Evolutionary conservation across 2,797 vertebrate species (phyloP).

Genomic region (Apogon hyalosoma): DNA sequence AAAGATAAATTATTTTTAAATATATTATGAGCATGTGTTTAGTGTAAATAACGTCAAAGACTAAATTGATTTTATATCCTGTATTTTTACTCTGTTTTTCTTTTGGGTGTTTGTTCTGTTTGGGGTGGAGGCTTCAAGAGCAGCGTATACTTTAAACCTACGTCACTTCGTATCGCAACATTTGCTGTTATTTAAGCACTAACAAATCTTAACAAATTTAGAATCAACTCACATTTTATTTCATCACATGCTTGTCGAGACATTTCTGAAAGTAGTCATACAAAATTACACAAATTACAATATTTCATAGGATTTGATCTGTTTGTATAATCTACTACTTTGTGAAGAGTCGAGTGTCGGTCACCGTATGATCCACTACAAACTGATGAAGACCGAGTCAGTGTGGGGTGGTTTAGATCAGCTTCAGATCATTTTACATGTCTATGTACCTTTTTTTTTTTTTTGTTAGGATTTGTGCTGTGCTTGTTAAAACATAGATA

Average conservation of each 20-base stretch:
- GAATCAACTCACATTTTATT: slow-evolving; percentile 53
- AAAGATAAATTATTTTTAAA: slow-evolving; percentile 88
- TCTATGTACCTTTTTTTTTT: slow-evolving; percentile 43
- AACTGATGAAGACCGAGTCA: slow-evolving; percentile 36
- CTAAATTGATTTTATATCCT: slow-evolving; percentile 84
- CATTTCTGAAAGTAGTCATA: slow-evolving; percentile 48
- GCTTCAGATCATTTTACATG: slow-evolving; percentile 60
- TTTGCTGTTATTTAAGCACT: slow-evolving; percentile 73
- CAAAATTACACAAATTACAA: slow-evolving; percentile 48
- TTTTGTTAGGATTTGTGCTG: slow-evolving; percentile 86
- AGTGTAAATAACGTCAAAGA: slow-evolving; percentile 87
- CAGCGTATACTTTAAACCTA: slow-evolving; percentile 66
- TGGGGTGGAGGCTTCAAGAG: slow-evolving; percentile 78
- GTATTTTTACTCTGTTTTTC: slow-evolving; percentile 79
- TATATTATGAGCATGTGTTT: slow-evolving; percentile 85
- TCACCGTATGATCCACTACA: slow-evolving; percentile 27
- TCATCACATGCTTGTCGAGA: slow-evolving; percentile 35
- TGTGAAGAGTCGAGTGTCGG: slow-evolving; percentile 51
- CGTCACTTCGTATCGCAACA: slow-evolving; percentile 66
- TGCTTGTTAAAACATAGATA: slow-evolving; percentile 77
- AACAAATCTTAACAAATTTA: slow-evolving; percentile 77
- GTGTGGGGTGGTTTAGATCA: slow-evolving; percentile 48
- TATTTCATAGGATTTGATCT: slow-evolving; percentile 58
- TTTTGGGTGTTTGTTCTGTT: slow-evolving; percentile 74
- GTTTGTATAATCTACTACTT: slow-evolving; percentile 55